Evolutionary conservation across 1,140 invertebrate species (phyloP).

Genomic region (Sycophila sp.): DNA sequence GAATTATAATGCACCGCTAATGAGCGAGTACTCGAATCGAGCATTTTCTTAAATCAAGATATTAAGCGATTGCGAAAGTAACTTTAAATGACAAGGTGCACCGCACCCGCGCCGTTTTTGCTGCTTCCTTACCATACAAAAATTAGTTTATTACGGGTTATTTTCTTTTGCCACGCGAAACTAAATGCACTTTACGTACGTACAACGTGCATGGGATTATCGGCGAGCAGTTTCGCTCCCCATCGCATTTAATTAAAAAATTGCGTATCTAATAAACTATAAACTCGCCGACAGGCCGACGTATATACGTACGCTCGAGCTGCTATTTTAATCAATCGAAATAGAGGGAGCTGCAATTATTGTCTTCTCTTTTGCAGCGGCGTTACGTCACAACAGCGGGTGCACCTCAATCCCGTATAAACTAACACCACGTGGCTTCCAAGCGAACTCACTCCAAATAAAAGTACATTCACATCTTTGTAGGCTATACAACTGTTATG

Average conservation of each 20-base stretch:
- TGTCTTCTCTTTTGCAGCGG: not conserved
- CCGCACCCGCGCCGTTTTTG: not conserved
- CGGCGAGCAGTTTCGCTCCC: not conserved
- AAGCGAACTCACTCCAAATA: not conserved
- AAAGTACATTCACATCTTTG: too few relatives aligned
- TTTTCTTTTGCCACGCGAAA: slow-evolving; percentile 4
- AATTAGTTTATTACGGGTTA: not conserved
- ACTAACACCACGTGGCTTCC: not conserved
- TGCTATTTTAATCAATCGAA: slow-evolving; percentile 16
- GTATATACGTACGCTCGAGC: too few relatives aligned
- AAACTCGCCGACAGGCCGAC: slow-evolving; percentile 4
- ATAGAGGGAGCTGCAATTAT: slow-evolving; percentile 14
- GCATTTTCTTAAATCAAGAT: slow-evolving; percentile 17
- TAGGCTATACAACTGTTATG: too few relatives aligned
- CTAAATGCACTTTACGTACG: not conserved
- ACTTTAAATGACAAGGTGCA: not conserved
- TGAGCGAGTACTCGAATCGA: not conserved
- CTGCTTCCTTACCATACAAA: not conserved
- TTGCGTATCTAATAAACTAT: slow-evolving; percentile 4
- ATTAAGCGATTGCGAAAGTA: slow-evolving; percentile 23
- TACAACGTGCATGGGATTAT: slow-evolving; percentile 6
- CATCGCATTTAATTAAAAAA: slow-evolving; percentile 1
- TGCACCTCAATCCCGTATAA: not conserved
- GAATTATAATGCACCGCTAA: not conserved
- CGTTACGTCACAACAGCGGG: not conserved